Conservation (phyloP, 1,140 invertebrate species). For the Dendroctonus valens region DNA sequence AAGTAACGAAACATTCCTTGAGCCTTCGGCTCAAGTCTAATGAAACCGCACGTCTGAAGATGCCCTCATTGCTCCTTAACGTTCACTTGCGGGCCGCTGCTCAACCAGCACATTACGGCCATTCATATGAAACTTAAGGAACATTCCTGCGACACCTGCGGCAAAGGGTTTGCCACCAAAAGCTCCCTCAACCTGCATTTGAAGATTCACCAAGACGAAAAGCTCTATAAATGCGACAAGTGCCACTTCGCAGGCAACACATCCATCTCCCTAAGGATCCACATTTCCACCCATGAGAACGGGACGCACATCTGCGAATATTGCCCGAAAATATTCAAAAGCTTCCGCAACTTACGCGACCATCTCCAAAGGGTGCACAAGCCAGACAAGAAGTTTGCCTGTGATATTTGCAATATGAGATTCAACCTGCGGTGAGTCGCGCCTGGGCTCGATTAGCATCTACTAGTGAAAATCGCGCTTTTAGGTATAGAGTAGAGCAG, state of each 20-base stretch:
- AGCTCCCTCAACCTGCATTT: constrained; percentile 68
- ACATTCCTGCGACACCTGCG: constrained; percentile 54
- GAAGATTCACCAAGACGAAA: constrained; percentile 69
- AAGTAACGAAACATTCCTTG: neutral
- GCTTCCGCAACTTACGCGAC: constrained; percentile 39
- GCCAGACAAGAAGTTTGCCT: constrained; percentile 38
- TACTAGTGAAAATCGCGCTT: neutral
- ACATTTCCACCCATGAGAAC: constrained; percentile 41
- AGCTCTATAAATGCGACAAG: constrained; percentile 59
- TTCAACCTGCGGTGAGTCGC: constrained; percentile 15
- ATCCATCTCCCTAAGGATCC: constrained; percentile 38
- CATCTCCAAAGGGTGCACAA: constrained; percentile 38
- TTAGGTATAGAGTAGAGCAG: constrained; percentile 15
- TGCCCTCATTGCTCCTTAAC: constrained; percentile 36
- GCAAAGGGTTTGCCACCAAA: constrained; percentile 55
- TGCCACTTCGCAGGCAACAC: constrained; percentile 49
- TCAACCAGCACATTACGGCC: constrained; percentile 35
- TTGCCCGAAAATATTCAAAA: constrained; percentile 44
- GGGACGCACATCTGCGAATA: constrained; percentile 39
- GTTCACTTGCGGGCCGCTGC: constrained; percentile 30
- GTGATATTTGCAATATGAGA: constrained; percentile 40
- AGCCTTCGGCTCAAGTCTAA: neutral
- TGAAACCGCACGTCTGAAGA: constrained; percentile 29
- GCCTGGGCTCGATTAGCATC: neutral
- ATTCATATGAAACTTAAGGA: constrained; percentile 38